These are phyloP conservation scores for Haplochromis burtoni DNA, from an alignment of 2,113 vertebrate species.

Conservation along the genomic window DNA sequence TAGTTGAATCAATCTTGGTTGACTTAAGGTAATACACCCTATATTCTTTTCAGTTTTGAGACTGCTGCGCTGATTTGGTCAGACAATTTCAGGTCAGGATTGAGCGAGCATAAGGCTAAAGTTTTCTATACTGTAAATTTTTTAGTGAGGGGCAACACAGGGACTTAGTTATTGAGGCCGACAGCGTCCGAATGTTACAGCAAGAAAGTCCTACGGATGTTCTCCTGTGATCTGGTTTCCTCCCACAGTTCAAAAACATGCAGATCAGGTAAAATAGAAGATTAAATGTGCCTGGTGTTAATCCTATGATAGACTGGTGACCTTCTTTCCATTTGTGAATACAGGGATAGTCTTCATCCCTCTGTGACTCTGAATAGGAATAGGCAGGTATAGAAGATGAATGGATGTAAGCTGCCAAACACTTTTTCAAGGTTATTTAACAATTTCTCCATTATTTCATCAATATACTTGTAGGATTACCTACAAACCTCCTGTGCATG, in stretches of 20 bases:
- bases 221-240: background rate
- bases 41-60: background rate
- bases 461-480: slow-evolving; percentile 11
- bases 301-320: slow-evolving; percentile 27
- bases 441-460: slow-evolving; percentile 11
- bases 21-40: background rate
- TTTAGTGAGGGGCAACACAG: background rate
- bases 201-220: background rate
- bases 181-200: background rate
- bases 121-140: background rate
- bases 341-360: background rate
- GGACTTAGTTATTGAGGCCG: background rate
- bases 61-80: background rate
- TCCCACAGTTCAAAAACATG: background rate
- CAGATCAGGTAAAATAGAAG: background rate
- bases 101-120: background rate
- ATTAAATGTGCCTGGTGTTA: slow-evolving; percentile 23
- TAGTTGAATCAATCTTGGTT: background rate
- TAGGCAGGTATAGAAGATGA: background rate
- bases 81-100: background rate
- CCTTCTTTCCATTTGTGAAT: slow-evolving; percentile 10
- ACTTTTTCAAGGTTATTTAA: slow-evolving; percentile 41
- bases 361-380: slow-evolving; percentile 1
- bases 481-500: background rate
- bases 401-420: background rate